Conservation (phyloP, 1,140 invertebrate species). For the Drosophila nigromelanica region DNA sequence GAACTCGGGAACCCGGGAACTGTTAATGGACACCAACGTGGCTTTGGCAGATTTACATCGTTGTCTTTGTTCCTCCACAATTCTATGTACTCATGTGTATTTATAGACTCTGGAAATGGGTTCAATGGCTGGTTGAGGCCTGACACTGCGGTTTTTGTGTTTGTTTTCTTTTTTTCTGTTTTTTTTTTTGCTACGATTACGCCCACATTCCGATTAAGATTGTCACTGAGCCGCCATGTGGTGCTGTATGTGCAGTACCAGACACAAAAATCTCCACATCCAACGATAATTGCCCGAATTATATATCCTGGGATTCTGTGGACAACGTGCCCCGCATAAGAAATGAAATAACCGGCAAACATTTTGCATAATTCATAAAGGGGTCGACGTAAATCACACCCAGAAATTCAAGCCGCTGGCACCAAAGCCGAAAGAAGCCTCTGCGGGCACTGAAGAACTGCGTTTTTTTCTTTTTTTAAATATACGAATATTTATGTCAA, state of each 20-base stretch:
- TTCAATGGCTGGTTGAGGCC: constrained; percentile 43
- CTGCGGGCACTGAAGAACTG: constrained; percentile 12
- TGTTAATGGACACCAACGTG: constrained; percentile 18
- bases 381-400: constrained; percentile 62
- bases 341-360: constrained; percentile 12
- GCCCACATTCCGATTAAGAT: constrained; percentile 19
- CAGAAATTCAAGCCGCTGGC: constrained; percentile 23
- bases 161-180: no score
- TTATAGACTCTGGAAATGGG: constrained; percentile 42
- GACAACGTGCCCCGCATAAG: constrained; percentile 51
- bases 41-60: constrained; percentile 7
- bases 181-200: constrained; percentile 9
- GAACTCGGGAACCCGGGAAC: neutral
- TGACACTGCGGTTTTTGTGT: neutral
- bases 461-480: constrained; percentile 5
- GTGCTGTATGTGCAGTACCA: neutral
- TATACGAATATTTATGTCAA: constrained; percentile 35
- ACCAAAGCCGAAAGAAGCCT: constrained; percentile 7
- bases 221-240: constrained; percentile 11
- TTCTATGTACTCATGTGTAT: constrained; percentile 37
- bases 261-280: neutral
- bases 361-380: constrained; percentile 65
- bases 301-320: constrained; percentile 32
- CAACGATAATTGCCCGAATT: constrained; percentile 55
- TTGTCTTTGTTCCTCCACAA: constrained; percentile 16